Conservation (phyloP, 1,140 invertebrate genomes). For the Lineus longissimus region DNA sequence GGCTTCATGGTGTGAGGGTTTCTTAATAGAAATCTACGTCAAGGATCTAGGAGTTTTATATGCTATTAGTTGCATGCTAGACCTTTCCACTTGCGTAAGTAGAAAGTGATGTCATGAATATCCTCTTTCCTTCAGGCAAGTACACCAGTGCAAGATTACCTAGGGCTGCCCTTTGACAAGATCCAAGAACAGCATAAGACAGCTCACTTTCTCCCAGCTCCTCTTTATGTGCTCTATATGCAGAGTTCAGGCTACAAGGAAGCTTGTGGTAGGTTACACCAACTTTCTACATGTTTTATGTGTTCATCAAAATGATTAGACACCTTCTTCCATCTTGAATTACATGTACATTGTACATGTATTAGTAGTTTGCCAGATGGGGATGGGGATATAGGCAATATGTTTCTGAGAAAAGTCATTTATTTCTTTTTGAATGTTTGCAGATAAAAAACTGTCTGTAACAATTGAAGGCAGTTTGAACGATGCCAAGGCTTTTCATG, state of each 20-base stretch:
- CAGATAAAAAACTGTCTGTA: conserved; percentile 58
- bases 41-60: no score
- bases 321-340: not conserved
- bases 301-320: no score
- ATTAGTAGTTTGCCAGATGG: no score
- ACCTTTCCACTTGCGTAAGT: no score
- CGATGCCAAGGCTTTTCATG: conserved; percentile 61
- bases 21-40: no score
- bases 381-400: no score
- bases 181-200: conserved; percentile 70
- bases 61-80: no score
- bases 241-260: conserved; percentile 80
- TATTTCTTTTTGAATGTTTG: conserved; percentile 18
- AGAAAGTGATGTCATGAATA: not conserved
- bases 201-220: conserved; percentile 72
- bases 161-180: conserved; percentile 76
- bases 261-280: conserved; percentile 65
- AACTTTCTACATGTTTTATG: no score
- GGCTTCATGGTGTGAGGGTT: no score
- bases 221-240: conserved; percentile 84
- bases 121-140: conserved; percentile 61
- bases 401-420: no score
- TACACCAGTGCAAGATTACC: conserved; percentile 83
- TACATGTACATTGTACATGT: conserved; percentile 13
- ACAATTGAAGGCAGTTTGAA: conserved; percentile 75